phyloP scores from a whole-genome alignment of 2,888 invertebrate genomes.

The Balanococcus diminutus region DNA sequence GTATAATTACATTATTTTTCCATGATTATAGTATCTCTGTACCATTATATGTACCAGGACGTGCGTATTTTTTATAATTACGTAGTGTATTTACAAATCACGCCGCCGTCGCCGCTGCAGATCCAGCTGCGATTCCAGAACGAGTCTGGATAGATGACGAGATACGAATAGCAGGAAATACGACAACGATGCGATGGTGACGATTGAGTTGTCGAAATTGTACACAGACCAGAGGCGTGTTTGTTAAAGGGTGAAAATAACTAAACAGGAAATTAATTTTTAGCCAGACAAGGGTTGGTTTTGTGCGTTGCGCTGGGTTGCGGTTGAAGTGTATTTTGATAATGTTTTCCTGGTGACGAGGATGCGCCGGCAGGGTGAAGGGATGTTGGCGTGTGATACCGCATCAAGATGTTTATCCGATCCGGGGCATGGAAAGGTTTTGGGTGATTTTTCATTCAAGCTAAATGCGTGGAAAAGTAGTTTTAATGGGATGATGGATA shows the following conservation, averaged over 20 bases:
- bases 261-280: conserved; percentile 5
- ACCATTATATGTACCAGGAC: not conserved
- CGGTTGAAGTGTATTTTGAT: not conserved
- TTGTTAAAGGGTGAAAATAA: not conserved
- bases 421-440: too few species aligned
- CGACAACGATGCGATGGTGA: not conserved
- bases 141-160: not conserved
- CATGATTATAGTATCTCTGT: not conserved
- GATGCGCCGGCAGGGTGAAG: not conserved
- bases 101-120: not conserved
- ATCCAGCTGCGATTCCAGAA: not conserved
- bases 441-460: too few species aligned
- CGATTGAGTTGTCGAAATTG: not conserved
- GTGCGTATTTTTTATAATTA: conserved; percentile 19
- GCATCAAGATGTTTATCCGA: too few species aligned
- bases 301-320: not conserved
- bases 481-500: too few species aligned
- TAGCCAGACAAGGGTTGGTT: not conserved
- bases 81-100: not conserved
- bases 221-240: not conserved
- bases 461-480: too few species aligned
- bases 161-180: not conserved
- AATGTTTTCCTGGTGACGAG: not conserved
- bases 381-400: too few species aligned
- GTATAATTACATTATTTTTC: conserved; percentile 34